Evolutionary conservation across 2,797 vertebrate genomes (phyloP).

Genomic region (Momotus momota): DNA sequence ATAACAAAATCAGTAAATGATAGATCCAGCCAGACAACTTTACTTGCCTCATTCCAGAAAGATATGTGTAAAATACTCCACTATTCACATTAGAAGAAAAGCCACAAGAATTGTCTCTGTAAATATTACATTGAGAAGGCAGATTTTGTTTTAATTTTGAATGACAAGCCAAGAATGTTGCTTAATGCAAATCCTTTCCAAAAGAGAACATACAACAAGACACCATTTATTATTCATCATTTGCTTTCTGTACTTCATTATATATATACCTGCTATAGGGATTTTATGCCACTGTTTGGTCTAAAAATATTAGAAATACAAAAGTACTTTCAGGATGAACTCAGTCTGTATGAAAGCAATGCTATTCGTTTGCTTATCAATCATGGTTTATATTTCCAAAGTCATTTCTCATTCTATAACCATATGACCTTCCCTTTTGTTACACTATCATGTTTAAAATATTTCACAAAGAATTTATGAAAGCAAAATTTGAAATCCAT

Average conservation of each 20-base stretch:
- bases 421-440: background rate
- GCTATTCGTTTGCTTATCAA: background rate
- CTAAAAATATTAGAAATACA: constrained; percentile 15
- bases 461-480: background rate
- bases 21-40: background rate
- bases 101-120: constrained; percentile 43
- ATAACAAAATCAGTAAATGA: background rate
- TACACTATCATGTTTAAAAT: background rate
- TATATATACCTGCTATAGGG: constrained; percentile 3
- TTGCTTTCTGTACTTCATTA: constrained; percentile 41
- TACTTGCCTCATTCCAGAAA: background rate
- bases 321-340: background rate
- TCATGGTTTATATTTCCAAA: background rate
- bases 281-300: constrained; percentile 4
- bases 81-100: constrained; percentile 2
- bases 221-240: constrained; percentile 59
- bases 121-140: constrained; percentile 63
- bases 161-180: constrained; percentile 51
- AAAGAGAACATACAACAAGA: constrained; percentile 40
- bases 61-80: background rate
- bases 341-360: background rate
- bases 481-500: background rate
- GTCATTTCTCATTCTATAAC: background rate
- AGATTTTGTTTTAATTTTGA: constrained; percentile 70
- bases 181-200: constrained; percentile 59